Evolutionary conservation across 2,113 vertebrate species (phyloP), one percentile per base, ranked within the genome.

Genomic region (Pelvicachromis taeniatus): DNA sequence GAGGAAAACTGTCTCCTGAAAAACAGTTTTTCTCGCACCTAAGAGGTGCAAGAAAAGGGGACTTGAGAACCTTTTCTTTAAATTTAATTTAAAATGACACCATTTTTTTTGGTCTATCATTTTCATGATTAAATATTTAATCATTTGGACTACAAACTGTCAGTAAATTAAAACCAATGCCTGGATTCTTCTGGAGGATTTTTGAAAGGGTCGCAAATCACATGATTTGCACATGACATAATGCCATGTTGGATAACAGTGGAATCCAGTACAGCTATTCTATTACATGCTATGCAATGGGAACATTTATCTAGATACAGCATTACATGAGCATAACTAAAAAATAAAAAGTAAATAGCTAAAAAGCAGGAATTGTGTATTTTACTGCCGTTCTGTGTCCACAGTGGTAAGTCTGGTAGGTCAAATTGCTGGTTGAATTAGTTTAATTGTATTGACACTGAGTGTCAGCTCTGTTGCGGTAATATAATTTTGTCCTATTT

Each of bases 211-310:
- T 48, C 42, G 14, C 13, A 13, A 48, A 48, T 45, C n/a, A 42
- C 38, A 42, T 40, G n/a, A 68, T 14, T 68, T 23, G 42, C 7
- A 2, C 35, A 68, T 13, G 42, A 45, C 9, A 45, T 2, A 68
- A 65, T 65, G 10, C 33, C 0, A 1, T 0, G 0, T 65, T 65
- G 61, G 38, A 17, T 45, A 26, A 45, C 38, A 45, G 10, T 45
- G 8, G 21, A 26, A 70, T 45, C 21, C 65, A 45, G 16, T 26
- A 17, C 21, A 70, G 38, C 0, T 26, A 40, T 17, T 70, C 42
- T 45, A 21, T 70, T 70, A 45, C 12, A 70, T 26, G 13, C 42
- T 26, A 70, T 45, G 13, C 38, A 70, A 21, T 70, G 63, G 21
- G 13, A 68, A 21, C 38, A 45, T 42, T 42, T 42, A 68, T 68